phyloP scores from a whole-genome alignment of 1,140 invertebrate genomes.

The Rhizoglyphus robini region DNA sequence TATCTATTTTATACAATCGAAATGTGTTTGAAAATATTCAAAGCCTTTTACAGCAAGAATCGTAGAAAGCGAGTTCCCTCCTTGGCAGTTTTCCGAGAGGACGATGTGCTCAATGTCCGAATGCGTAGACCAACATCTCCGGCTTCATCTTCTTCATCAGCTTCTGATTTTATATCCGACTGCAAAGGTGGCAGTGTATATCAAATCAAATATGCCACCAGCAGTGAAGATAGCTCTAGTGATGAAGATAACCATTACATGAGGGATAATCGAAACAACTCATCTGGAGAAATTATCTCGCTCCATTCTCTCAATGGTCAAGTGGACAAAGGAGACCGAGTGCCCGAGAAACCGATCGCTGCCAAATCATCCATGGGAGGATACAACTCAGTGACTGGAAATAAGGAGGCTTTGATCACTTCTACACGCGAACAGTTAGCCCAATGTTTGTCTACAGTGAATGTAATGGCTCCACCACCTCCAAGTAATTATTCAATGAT shows the following conservation, averaged over 20 bases:
- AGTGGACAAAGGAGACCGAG: too few species aligned
- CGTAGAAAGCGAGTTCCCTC: constrained; percentile 14
- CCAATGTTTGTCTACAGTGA: constrained; percentile 17
- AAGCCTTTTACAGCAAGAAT: neutral
- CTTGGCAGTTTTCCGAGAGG: neutral
- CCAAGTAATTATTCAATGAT: neutral
- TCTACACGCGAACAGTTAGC: constrained; percentile 13
- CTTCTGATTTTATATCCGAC: neutral
- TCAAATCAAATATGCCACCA: neutral
- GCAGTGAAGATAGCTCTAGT: neutral
- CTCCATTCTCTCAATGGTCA: neutral
- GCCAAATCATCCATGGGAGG: too few species aligned
- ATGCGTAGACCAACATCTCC: neutral
- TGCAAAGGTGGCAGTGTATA: neutral
- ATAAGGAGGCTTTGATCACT: neutral
- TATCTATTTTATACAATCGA: constrained; percentile 23
- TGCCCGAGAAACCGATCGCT: too few species aligned
- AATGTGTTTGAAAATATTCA: constrained; percentile 20
- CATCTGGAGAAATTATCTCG: neutral
- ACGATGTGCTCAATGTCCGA: neutral
- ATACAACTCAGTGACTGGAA: neutral
- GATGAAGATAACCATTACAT: neutral
- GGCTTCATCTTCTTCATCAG: neutral
- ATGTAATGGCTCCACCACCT: constrained; percentile 6
- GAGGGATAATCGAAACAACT: too few species aligned